phyloP scores from a whole-genome alignment of 2,113 vertebrate genomes.

The Rhabdornis inornatus region DNA sequence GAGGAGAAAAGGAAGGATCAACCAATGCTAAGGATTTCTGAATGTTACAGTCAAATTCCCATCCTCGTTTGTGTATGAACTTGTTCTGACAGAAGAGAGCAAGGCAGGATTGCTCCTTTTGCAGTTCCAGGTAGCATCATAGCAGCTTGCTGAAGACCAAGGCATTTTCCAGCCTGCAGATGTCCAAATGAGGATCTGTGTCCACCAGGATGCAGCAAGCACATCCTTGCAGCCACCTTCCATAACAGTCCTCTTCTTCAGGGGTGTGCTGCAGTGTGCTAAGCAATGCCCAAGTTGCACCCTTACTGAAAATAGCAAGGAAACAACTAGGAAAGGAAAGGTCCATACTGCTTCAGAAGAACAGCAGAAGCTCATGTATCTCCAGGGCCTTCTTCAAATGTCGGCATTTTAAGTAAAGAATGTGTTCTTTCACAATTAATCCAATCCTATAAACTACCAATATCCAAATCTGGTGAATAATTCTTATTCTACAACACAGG shows the following conservation, averaged over 20 bases:
- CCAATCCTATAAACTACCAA: background rate
- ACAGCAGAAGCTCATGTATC: background rate
- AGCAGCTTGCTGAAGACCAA: background rate
- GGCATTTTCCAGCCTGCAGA: background rate
- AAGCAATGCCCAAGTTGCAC: background rate
- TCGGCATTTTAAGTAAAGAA: background rate
- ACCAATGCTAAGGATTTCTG: background rate
- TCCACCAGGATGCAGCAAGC: background rate
- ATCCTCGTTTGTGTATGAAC: background rate
- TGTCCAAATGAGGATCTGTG: fast-evolving
- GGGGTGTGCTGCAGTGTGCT: background rate
- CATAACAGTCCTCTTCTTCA: background rate
- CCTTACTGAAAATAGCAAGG: background rate
- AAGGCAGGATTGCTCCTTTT: background rate
- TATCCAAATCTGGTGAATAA: background rate
- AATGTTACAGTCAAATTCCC: background rate
- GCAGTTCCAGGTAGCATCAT: background rate
- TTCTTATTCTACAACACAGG: background rate
- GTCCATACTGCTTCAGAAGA: background rate
- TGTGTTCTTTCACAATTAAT: background rate
- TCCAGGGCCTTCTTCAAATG: background rate
- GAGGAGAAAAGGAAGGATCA: background rate
- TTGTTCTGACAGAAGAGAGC: background rate
- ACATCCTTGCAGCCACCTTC: background rate
- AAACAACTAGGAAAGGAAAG: background rate